These are phyloP conservation scores for Plectrocnemia conspersa DNA, from an alignment of 1,140 invertebrate genomes.

Conservation along the genomic window DNA sequence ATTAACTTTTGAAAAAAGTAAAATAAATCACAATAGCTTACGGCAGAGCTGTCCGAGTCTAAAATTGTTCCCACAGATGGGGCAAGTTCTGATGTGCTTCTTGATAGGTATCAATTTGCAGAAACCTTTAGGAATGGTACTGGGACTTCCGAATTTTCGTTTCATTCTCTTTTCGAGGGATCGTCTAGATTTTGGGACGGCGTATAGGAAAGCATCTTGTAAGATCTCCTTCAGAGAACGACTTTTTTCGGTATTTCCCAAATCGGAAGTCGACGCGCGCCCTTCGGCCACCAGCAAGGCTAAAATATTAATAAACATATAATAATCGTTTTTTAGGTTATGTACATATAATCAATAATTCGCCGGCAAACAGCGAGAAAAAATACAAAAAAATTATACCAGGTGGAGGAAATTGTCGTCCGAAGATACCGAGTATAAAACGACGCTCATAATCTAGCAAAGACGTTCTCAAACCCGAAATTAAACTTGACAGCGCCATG, in stretches of 20 bases:
- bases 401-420: slow-evolving; percentile 32
- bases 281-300: background rate
- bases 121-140: slow-evolving; percentile 64
- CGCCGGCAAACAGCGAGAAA: background rate
- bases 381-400: slow-evolving; percentile 36
- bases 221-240: slow-evolving; percentile 56
- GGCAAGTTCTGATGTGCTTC: slow-evolving; percentile 69
- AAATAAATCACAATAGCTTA: slow-evolving; percentile 45
- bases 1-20: slow-evolving; percentile 1
- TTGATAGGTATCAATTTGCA: slow-evolving; percentile 65
- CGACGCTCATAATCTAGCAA: too few relatives aligned
- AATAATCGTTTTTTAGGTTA: background rate
- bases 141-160: slow-evolving; percentile 63
- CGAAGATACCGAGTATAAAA: slow-evolving; percentile 22
- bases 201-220: slow-evolving; percentile 73
- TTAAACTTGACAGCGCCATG: too few relatives aligned
- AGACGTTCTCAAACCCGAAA: too few relatives aligned
- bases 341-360: slow-evolving; percentile 2
- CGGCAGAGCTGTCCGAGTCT: slow-evolving; percentile 72
- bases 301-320: slow-evolving; percentile 1
- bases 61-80: slow-evolving; percentile 76
- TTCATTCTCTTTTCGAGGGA: slow-evolving; percentile 67
- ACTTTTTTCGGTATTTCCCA: background rate
- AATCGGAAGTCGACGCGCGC: background rate
- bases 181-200: slow-evolving; percentile 72